Conservation (phyloP, 1,140 invertebrate species). For the Lepidostoma basale region DNA sequence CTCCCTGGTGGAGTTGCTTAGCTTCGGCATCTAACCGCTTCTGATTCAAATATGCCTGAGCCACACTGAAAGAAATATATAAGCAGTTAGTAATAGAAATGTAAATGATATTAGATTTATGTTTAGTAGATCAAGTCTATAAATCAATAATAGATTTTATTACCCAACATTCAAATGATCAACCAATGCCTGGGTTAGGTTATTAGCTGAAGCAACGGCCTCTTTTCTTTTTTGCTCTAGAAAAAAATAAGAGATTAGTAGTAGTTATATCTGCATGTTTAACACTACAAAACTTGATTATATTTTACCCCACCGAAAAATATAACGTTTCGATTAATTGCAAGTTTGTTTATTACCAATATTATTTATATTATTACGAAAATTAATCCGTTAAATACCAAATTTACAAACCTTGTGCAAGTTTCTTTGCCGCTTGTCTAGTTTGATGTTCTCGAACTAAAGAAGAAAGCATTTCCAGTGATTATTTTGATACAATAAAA, state of each 20-base stretch:
- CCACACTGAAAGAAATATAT: constrained; percentile 69
- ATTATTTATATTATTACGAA: too few relatives aligned
- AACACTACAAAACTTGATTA: too few relatives aligned
- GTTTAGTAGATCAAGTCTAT: background rate
- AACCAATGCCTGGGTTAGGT: constrained; percentile 91
- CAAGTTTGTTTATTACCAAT: too few relatives aligned
- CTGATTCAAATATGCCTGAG: constrained; percentile 97
- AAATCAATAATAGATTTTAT: constrained; percentile 35
- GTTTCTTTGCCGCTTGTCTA: constrained; percentile 77
- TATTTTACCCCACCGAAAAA: too few relatives aligned
- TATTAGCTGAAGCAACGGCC: constrained; percentile 88
- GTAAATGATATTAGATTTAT: constrained; percentile 3
- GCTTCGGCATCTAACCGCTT: constrained; percentile 96
- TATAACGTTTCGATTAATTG: too few relatives aligned
- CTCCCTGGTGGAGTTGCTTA: constrained; percentile 93
- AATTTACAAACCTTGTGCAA: constrained; percentile 74
- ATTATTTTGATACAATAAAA: too few relatives aligned
- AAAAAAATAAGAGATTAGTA: constrained; percentile 50
- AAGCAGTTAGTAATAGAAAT: constrained; percentile 1
- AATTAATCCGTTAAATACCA: too few relatives aligned
- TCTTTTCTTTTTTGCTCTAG: constrained; percentile 91
- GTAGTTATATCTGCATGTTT: too few relatives aligned
- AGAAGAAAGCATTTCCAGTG: constrained; percentile 83
- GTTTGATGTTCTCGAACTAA: constrained; percentile 88
- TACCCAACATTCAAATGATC: constrained; percentile 98